phyloP scores from a whole-genome alignment of 2,113 vertebrate species.

The Amphiprion ocellaris region DNA sequence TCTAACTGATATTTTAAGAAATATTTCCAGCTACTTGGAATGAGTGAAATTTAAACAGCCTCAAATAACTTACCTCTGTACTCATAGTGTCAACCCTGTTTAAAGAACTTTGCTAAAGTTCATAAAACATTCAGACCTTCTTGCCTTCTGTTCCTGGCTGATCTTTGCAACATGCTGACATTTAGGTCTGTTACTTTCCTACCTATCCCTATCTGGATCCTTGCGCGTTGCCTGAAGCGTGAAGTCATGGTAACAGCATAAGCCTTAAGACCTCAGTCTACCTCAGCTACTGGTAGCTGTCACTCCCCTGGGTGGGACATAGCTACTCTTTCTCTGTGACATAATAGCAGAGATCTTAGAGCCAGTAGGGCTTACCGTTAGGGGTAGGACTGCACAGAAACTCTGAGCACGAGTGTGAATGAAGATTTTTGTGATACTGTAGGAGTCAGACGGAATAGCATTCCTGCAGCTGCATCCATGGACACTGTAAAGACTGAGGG shows the following conservation, averaged over 20 bases:
- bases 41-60: background rate
- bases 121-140: background rate
- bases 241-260: constrained; percentile 72
- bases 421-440: constrained; percentile 19
- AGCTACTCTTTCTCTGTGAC: constrained; percentile 60
- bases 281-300: constrained; percentile 54
- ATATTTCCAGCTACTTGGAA: background rate
- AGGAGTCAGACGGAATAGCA: constrained; percentile 41
- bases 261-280: constrained; percentile 50
- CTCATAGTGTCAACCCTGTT: background rate
- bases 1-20: background rate
- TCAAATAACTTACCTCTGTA: background rate
- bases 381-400: constrained; percentile 10
- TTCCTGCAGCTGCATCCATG: constrained; percentile 69
- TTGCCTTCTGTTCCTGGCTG: background rate
- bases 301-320: constrained; percentile 69
- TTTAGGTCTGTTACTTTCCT: constrained; percentile 21
- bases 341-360: constrained; percentile 48
- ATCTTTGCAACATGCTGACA: background rate
- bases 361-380: constrained; percentile 17
- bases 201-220: constrained; percentile 27
- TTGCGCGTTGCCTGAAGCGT: constrained; percentile 42
- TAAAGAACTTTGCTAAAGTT: background rate
- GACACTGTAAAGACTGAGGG: constrained; percentile 74
- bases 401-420: constrained; percentile 15